Evolutionary conservation across 2,888 invertebrate species (phyloP), one percentile per base, ranked within the genome.

Genomic region (Mimas tiliae): DNA sequence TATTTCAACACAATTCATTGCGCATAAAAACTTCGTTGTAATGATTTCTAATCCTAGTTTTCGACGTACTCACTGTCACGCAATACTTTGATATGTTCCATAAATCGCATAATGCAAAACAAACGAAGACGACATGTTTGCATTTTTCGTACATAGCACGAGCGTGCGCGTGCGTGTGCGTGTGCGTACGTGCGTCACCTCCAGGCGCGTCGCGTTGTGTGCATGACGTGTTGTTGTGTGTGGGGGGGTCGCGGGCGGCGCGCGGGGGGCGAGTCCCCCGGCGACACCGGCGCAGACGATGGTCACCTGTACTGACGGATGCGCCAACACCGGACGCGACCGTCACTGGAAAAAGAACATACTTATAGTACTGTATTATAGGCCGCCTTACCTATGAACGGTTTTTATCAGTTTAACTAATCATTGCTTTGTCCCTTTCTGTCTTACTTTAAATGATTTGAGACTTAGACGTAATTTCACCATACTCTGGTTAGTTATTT

Each of bases 241-340:
- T 72, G 65, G 73, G 76, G 65, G 68, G 73, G 64, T n/a, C 62
- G 48, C 38, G 67, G 65, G 69, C 62, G 66, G 62, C 68, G 73
- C 52, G 67, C 65, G 68, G 65, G 48, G 70, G 65, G 72, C 48
- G 64, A 53, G 72, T 71, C 69, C 68, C 68, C 67, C 72, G 75
- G 67, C 48, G 71, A 51, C 63, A 76, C 72, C 69, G 76, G 70
- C 73, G 71, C 75, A 19, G 68, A 70, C 67, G 71, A 21, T 66
- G 74, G 93, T 92, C 93, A 92, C 78, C 91, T 83, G 53, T 74
- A 66, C 66, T 75, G 74, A 67, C 90, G 86, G 34, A 91, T 58
- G 21, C 87, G 86, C 90, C 88, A 93, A 69, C 88, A 87, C 8
- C 91, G 82, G 58, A 93, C 83, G 63, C 89, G 87, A 0, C 93